Evolutionary conservation across 2,113 vertebrate genomes (phyloP).

Genomic region (Paramisgurnus dabryanus): DNA sequence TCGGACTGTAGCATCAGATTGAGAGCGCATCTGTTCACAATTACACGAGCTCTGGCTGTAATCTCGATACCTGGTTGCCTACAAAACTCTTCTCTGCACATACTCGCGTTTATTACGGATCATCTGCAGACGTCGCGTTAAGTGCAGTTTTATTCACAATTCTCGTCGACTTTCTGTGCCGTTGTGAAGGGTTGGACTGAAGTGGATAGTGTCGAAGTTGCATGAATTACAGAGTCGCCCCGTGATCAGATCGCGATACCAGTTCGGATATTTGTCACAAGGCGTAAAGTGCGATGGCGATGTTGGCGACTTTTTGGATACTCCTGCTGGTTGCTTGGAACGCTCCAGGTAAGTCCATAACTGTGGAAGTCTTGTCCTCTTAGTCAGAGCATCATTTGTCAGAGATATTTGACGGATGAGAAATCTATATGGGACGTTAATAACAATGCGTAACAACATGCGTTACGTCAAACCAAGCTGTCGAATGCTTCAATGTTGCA

Average conservation of each 20-base stretch:
- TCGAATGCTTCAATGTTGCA: neutral
- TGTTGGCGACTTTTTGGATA: constrained; percentile 69
- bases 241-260: constrained; percentile 59
- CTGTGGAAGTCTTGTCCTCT: neutral
- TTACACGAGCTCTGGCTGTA: constrained; percentile 25
- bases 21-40: constrained; percentile 25
- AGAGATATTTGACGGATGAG: neutral
- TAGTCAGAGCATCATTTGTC: neutral
- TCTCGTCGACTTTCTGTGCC: neutral
- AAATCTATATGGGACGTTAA: neutral
- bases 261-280: constrained; percentile 65
- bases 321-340: constrained; percentile 68
- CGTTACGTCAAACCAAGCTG: neutral
- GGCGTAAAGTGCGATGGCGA: constrained; percentile 68
- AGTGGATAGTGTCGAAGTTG: constrained; percentile 72
- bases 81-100: neutral
- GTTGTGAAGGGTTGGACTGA: constrained; percentile 41
- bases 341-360: constrained; percentile 69
- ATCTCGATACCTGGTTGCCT: constrained; percentile 16
- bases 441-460: neutral
- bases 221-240: constrained; percentile 65
- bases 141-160: constrained; percentile 18
- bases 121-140: neutral
- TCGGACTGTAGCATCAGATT: constrained; percentile 1
- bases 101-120: neutral